Evolutionary conservation across 1,140 invertebrate genomes (phyloP).

Genomic region (Drepana arcuata): DNA sequence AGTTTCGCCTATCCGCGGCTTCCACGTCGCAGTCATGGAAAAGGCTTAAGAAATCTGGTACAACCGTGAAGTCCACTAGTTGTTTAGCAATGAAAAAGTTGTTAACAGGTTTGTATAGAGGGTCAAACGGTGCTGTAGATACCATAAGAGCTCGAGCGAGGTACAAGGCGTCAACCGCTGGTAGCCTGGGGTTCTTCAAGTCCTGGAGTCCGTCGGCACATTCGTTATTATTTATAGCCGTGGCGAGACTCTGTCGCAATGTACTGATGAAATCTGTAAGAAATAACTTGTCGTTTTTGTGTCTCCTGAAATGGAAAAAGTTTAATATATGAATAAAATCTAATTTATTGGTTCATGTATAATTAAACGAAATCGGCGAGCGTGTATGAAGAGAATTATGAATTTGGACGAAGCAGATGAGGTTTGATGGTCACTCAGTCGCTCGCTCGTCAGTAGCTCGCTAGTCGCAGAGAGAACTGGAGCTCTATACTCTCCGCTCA

Average conservation of each 20-base stretch:
- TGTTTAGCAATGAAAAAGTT: conserved; percentile 81
- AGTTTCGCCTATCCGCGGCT: conserved; percentile 73
- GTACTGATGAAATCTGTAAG: conserved; percentile 57
- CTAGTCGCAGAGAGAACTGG: too few relatives aligned
- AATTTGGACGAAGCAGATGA: too few relatives aligned
- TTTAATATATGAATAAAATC: too few relatives aligned
- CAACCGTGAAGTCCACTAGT: conserved; percentile 76
- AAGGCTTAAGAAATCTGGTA: conserved; percentile 84
- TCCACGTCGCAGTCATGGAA: conserved; percentile 80
- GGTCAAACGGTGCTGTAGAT: conserved; percentile 77
- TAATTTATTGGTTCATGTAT: too few relatives aligned
- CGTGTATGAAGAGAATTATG: too few relatives aligned
- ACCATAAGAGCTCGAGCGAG: conserved; percentile 77
- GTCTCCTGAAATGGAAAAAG: conserved; percentile 43
- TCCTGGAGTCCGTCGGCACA: conserved; percentile 12
- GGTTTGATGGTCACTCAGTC: too few relatives aligned
- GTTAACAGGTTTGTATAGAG: conserved; percentile 78
- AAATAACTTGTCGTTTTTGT: conserved; percentile 70
- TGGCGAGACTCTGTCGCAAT: conserved; percentile 47
- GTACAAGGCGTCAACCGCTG: conserved; percentile 80
- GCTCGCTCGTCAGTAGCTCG: too few relatives aligned
- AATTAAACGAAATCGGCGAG: too few relatives aligned
- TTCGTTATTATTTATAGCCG: conserved; percentile 30
- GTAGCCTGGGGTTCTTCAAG: conserved; percentile 69
- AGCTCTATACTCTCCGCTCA: too few relatives aligned